A percentile compares a stretch with the other conserved stretches of the same genome.
These are phyloP conservation scores for Chymomyza caudatula DNA, from an alignment of 2,888 invertebrate genomes.

Conservation along the genomic window DNA sequence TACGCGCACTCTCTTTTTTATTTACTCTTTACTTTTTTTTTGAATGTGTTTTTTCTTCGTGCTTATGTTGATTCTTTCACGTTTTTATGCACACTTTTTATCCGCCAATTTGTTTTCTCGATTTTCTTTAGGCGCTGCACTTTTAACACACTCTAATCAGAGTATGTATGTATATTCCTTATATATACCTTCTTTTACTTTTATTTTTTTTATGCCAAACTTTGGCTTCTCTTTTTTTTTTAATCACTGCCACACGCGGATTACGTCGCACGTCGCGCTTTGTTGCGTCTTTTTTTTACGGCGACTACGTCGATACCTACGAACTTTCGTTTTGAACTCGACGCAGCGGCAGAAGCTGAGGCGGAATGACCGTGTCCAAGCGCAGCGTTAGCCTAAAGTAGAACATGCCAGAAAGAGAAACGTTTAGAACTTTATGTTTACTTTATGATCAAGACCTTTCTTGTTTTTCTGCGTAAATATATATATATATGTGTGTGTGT, in stretches of 20 bases:
- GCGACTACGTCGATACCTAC: constrained; percentile 7
- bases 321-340: constrained; percentile 58
- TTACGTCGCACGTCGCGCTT: neutral
- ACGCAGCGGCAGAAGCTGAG: constrained; percentile 4
- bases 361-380: neutral
- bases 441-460: too few species aligned
- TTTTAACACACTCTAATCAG: too few species aligned
- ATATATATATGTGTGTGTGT: constrained; percentile 6
- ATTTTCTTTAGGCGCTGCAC: too few species aligned
- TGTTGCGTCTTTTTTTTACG: neutral
- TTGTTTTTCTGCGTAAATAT: neutral
- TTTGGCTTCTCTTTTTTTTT: constrained; percentile 16
- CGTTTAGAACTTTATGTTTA: neutral
- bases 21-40: neutral
- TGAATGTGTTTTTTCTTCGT: too few species aligned
- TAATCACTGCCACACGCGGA: constrained; percentile 7
- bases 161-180: neutral
- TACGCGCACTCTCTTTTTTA: neutral
- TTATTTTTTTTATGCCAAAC: neutral
- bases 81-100: too few species aligned
- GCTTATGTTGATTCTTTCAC: too few species aligned
- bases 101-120: too few species aligned
- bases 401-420: constrained; percentile 4
- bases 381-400: constrained; percentile 40
- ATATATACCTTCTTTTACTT: neutral